phyloP scores from a whole-genome alignment of 2,888 invertebrate species.

The Cloeon dipterum region DNA sequence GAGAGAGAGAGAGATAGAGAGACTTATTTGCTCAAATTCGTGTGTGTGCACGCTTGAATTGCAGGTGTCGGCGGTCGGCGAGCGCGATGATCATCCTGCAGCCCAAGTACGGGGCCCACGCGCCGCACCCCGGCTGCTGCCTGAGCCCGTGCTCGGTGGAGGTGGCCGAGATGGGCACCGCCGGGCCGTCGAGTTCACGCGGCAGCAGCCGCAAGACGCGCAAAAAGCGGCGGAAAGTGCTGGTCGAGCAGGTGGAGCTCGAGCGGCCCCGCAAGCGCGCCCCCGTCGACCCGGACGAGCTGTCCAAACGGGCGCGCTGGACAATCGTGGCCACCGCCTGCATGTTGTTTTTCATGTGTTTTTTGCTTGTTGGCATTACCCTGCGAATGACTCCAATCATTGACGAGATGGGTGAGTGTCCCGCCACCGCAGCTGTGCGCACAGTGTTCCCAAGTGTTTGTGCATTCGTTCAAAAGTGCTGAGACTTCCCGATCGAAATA shows the following conservation, averaged over 20 bases:
- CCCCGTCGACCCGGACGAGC: conserved; percentile 43
- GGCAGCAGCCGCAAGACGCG: conserved; percentile 4
- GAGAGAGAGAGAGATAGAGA: too few relatives aligned
- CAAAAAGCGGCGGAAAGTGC: conserved; percentile 7
- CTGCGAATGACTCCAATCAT: conserved; percentile 85
- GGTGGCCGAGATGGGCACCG: too few relatives aligned
- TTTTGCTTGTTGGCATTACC: conserved; percentile 75
- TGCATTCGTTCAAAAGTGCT: too few relatives aligned
- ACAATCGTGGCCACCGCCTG: conserved; percentile 82
- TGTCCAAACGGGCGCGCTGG: conserved; percentile 66
- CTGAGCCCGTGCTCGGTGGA: too few relatives aligned
- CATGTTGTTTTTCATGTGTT: conserved; percentile 64
- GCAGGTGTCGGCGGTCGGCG: conserved; percentile 10
- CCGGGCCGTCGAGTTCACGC: background rate
- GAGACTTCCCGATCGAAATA: too few relatives aligned
- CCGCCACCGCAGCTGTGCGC: background rate
- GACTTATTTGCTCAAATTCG: too few relatives aligned
- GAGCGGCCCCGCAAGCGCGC: conserved; percentile 4
- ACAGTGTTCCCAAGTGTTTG: too few relatives aligned
- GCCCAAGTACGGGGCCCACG: conserved; percentile 15
- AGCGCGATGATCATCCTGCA: conserved; percentile 14
- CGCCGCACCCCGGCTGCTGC: too few relatives aligned
- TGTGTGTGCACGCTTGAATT: too few relatives aligned
- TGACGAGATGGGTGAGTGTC: conserved; percentile 76
- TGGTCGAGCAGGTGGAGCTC: conserved; percentile 22